Evolutionary conservation across 2,888 invertebrate species (phyloP).

Genomic region (Beris morrisii): DNA sequence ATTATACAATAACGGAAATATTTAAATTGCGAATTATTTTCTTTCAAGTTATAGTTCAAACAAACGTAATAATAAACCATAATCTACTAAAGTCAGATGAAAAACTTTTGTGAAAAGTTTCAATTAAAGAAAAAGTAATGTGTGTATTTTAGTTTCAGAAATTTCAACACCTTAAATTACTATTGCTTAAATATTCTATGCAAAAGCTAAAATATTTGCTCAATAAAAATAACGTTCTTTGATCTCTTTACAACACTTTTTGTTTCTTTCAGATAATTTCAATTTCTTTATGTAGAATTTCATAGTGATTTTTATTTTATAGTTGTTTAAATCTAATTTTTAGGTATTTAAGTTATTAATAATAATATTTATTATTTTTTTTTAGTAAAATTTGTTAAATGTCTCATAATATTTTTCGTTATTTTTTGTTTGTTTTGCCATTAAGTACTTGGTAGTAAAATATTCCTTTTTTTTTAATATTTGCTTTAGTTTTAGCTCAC

Average conservation of each 20-base stretch:
- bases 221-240: slow-evolving; percentile 33
- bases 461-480: not conserved
- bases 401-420: not conserved
- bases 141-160: too few relatives aligned
- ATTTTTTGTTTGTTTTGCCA: slow-evolving; percentile 2
- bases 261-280: slow-evolving; percentile 28
- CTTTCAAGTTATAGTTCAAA: too few relatives aligned
- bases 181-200: slow-evolving; percentile 30
- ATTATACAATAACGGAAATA: not conserved
- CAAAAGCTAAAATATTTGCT: slow-evolving; percentile 36
- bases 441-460: slow-evolving; percentile 13
- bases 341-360: slow-evolving; percentile 2
- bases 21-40: slow-evolving; percentile 3
- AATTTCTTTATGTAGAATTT: slow-evolving; percentile 6
- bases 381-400: slow-evolving; percentile 8
- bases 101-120: too few relatives aligned
- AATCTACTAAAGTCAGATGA: too few relatives aligned
- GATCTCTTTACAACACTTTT: slow-evolving; percentile 22
- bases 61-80: too few relatives aligned
- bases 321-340: not conserved
- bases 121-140: too few relatives aligned
- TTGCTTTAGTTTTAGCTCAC: not conserved
- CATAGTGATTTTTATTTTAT: not conserved
- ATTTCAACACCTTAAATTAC: slow-evolving; percentile 1
- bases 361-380: not conserved